Base-by-base conservation (phyloP, 2,888 invertebrate genomes). In the Drosophila yooni region DNA sequence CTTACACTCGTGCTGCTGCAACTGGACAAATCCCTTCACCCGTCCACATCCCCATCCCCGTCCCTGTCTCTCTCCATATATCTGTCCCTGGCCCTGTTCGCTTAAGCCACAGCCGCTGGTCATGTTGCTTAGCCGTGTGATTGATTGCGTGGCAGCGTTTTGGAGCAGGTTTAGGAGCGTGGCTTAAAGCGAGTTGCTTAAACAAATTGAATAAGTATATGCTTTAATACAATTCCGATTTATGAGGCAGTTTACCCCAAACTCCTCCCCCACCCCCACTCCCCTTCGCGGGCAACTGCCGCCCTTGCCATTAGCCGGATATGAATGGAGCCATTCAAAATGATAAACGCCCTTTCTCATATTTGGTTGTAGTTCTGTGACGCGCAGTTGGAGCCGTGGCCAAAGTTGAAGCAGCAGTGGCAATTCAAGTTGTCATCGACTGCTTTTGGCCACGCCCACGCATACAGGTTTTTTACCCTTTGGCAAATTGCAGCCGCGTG, bases 111-210 rank as follows among this genome's bases (percentile, higher is more conserved):
- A 27, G 56, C 70, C 70, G 66, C 76, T 82, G 85, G 82, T 67
- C 64, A 70, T 50, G 13, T 56, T n/a, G 66, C 68, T 74, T 62
- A 79, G 57, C 52, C 18, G 11, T 43, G 36, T 89, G 89, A 88
- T 89, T 88, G 87, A 87, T 89, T 87, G 74, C 72, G 79, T 70
- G 56, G 52, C 68, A 46, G 72, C 57, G 59, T 58, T 66, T 54
- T 53, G 70, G 43, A 67, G 63, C 67, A 59, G 73, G 75, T 74
- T 61, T 62, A 74, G 60, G 59, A 59, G 31, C 21, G 53, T 46
- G 68, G 66, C 89, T 75, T 77, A 71, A 83, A 69, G 64, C 2
- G 8, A 46, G 34, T 54, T 43, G 33, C 67, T 63, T 63, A 40
- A 46, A 54, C 57, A 70, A 74, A 86, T 86, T 83, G 66, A 83